These are phyloP conservation scores for Loriculus beryllinus DNA, from an alignment of 2,797 vertebrate genomes.

Conservation along the genomic window DNA sequence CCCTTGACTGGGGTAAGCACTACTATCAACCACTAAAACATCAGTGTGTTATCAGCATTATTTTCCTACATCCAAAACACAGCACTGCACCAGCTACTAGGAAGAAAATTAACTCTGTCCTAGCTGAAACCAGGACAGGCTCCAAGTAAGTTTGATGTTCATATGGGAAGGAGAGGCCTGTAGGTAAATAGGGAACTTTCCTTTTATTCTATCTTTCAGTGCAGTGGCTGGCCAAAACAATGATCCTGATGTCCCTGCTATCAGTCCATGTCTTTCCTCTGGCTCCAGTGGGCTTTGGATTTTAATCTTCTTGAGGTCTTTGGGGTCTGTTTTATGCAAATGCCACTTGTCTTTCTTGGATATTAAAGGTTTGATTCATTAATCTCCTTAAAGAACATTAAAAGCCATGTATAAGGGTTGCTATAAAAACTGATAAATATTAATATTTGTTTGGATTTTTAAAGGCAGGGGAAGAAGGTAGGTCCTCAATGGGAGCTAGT, in stretches of 20 bases:
- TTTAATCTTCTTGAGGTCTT: neutral
- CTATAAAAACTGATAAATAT: neutral
- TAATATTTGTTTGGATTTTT: conserved; percentile 2
- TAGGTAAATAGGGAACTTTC: neutral
- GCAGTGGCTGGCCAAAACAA: neutral
- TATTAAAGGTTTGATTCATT: neutral
- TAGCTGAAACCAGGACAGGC: neutral
- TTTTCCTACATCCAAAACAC: neutral
- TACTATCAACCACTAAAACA: neutral
- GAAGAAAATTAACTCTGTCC: neutral
- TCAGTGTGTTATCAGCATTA: neutral
- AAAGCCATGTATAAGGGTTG: neutral
- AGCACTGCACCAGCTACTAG: neutral
- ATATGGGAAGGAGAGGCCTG: neutral
- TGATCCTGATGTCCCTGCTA: neutral
- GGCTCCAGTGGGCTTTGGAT: neutral
- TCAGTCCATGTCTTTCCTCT: neutral
- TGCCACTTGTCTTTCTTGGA: neutral
- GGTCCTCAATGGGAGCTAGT: neutral
- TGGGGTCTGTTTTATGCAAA: neutral
- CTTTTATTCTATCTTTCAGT: neutral
- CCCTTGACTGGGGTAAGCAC: neutral
- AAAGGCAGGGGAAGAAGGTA: neutral
- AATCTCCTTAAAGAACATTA: neutral
- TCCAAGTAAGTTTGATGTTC: neutral